These are phyloP conservation scores for Peromyscus aztecus DNA, from an alignment of 2,797 vertebrate species.

Conservation along the genomic window DNA sequence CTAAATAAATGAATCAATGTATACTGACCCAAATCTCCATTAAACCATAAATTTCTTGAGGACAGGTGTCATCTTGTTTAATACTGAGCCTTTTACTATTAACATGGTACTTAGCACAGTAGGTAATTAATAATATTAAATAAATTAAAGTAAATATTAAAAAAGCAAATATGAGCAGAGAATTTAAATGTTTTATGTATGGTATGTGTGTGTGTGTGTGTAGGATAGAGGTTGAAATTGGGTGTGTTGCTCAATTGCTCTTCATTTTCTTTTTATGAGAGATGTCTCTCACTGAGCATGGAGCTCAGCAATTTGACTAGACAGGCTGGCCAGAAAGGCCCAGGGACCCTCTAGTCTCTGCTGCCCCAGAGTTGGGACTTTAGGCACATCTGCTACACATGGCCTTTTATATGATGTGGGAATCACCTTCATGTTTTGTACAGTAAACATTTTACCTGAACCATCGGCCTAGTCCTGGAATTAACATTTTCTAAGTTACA, in stretches of 20 bases:
- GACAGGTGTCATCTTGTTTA: background rate
- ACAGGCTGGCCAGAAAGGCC: background rate
- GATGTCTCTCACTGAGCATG: background rate
- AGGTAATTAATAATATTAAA: slow-evolving; percentile 1
- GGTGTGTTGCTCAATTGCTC: background rate
- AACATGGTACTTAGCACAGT: background rate
- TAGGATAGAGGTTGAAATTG: background rate
- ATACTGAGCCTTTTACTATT: background rate
- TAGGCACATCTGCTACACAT: background rate
- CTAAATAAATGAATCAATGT: background rate
- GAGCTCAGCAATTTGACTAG: background rate
- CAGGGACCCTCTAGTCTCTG: background rate
- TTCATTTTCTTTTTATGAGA: background rate
- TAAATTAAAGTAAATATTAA: background rate
- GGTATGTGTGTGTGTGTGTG: background rate
- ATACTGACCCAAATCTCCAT: background rate
- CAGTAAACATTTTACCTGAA: background rate
- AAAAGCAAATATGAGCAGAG: slow-evolving; percentile 19
- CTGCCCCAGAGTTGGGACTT: background rate
- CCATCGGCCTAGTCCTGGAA: background rate
- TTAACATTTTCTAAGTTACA: slow-evolving; percentile 49
- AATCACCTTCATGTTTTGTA: background rate
- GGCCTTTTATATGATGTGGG: background rate
- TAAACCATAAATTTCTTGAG: background rate
- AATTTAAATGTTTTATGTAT: background rate